phyloP scores from a whole-genome alignment of 2,113 vertebrate genomes.

The Mormoops blainvillei region DNA sequence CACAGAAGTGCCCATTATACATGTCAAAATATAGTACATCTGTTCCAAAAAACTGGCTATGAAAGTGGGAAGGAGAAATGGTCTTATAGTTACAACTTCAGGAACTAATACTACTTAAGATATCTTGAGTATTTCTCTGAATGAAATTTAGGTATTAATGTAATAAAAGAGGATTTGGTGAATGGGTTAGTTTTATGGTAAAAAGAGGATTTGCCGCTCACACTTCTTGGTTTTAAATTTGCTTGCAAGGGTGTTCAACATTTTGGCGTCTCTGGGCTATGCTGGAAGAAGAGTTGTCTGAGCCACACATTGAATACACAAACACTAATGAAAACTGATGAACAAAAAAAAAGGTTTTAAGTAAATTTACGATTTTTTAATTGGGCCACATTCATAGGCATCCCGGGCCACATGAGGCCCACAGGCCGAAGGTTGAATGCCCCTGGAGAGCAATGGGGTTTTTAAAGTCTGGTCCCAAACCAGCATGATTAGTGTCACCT shows the following conservation, averaged over 20 bases:
- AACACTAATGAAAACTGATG: too few species aligned
- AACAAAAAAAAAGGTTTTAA: too few species aligned
- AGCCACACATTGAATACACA: too few species aligned
- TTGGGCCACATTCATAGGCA: too few species aligned
- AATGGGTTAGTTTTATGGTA: neutral
- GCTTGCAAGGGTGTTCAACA: too few species aligned
- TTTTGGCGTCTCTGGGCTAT: too few species aligned
- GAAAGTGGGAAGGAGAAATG: neutral
- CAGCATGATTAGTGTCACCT: neutral
- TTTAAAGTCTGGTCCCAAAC: neutral
- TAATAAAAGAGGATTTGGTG: neutral
- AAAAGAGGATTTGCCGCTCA: neutral
- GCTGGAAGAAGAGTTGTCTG: too few species aligned
- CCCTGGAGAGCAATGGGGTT: neutral
- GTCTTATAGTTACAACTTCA: neutral
- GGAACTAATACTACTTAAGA: neutral
- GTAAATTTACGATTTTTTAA: too few species aligned
- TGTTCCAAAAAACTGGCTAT: neutral
- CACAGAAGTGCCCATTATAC: too few species aligned
- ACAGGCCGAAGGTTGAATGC: too few species aligned
- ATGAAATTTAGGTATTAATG: neutral
- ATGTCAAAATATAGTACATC: too few species aligned
- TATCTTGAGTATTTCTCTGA: neutral
- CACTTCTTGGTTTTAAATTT: neutral
- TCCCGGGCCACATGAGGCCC: too few species aligned